Base-by-base conservation (phyloP, 92 coral and sea anemone genomes). In the Nematostella vectensis region DNA sequence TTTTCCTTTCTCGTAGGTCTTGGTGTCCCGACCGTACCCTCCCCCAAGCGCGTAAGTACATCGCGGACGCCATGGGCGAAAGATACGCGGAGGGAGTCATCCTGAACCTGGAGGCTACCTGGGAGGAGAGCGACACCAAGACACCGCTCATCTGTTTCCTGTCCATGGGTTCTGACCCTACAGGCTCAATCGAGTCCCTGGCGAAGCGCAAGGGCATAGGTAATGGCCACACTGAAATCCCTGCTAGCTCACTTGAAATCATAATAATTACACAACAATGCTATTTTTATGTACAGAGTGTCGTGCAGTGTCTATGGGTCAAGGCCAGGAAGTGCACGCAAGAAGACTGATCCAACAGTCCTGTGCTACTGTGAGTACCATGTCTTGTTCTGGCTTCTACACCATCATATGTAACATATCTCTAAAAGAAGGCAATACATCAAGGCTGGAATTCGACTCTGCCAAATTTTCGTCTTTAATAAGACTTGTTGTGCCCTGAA, bases 21-120 rank as follows among this genome's bases (percentile, higher is more conserved):
- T 85, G 94, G 94, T 85, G 94, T 33, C 94, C 94, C 30, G 94
- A 85, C 62, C 94, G 94, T 54, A 85, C 94, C 30, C 72, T 85
- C 26, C 94, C 85, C 17, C 94, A 85, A 65, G 94, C 94, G 2
- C 86, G 94, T 25, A 77, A 80, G 37, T 85, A 85, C 61, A 85
- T 85, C 51, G 75, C 94, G 18, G 83, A 85, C 62, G 68, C 83
- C 50, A 85, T 85, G 74, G 94, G 94, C 29, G 94, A 85, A 61
- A 65, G 47, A 75, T 85, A 80, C 62, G 94, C 94, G 16, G 94
- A 85, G 59, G 94, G 94, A 21, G 94, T 85, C 22, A 85, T 85
- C 54, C 83, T 85, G 44, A 85, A 85, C 72, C 75, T 85, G 27
- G 94, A 85, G 42, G 88, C 88, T 54, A 85, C 94, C 16, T 85